Base-by-base conservation (phyloP, 2,888 invertebrate species). In the Cybosia mesomella region DNA sequence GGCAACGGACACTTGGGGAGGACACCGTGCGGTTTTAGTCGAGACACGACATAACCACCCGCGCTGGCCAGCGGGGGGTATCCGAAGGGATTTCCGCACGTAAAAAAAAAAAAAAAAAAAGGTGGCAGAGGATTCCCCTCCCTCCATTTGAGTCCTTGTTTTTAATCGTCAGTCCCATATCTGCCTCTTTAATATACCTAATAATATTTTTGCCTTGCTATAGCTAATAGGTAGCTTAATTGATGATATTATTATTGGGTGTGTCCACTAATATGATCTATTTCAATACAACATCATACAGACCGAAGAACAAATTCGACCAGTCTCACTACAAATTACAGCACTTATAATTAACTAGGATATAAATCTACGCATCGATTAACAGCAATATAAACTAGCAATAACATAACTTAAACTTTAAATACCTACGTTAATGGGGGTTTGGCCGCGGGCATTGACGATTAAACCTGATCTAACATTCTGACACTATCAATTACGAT, bases 381-480 rank as follows among this genome's bases (percentile, higher is more conserved):
- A 69, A 57, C 24, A 59, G 10, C 58, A 58, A 67, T 59, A 76
- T 76, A 76, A 70, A 62, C 58, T 32, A 5, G 71, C 76, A 69
- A 68, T 69, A 70, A 66, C 78, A 67, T 79, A 78, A 76, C 72
- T 78, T 78, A 73, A 68, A 76, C 74, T 76, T 78, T 74, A 76
- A 78, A 74, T 65, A 73, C 68, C 63, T 68, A 64, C 61, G 68
- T 72, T 82, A 70, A 79, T 66, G 67, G 67, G 58, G 32, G 67
- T 71, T 71, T 70, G 53, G 83, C 86, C 83, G 66, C 69, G 66
- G 83, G 86, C 83, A 67, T 62, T 58, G 65, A 75, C 80, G 77
- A 83, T 84, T 85, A 83, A 79, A 76, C 75, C 70, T 75, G 81
- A 84, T 83, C 77, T 80, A 79, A 78, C 67, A 28, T 81, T 83